Evolutionary conservation across 2,888 invertebrate genomes (phyloP), one percentile per base, ranked within the genome.

Genomic region (Polylopha cassiicola): DNA sequence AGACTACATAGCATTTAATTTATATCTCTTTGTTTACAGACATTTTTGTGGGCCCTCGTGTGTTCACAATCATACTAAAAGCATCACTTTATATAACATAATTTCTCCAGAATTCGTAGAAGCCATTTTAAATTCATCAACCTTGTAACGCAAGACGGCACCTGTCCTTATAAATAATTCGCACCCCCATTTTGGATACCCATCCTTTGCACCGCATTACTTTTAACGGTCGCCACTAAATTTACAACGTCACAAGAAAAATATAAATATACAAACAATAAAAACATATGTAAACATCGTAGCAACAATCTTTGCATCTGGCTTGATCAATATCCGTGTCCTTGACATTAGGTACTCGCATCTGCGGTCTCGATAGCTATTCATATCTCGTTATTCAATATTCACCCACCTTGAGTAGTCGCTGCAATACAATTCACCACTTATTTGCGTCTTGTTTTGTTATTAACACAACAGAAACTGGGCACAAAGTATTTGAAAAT

Each of bases 301-400:
- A 37, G 43, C 20, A 31, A 38, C 43, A 44, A 29, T 41, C 44
- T 46, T 56, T 60, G 61, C 53, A 55, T 50, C 48, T 61, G 63
- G n/a, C 58, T 64, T 77, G 73, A 75, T 82, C 82, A 69, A 82
- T 82, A 81, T 65, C 55, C 53, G 58, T 73, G 81, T 74, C 82
- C 82, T 84, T 84, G 82, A 81, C 82, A 80, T 81, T 79, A 71
- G 53, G 13, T 43, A 47, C 49, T 59, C 48, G 46, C 49, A 62
- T 63, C 61, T 51, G 50, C 61, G 55, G 47, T 49, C 57, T 58
- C 57, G 60, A 59, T 53, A 58, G 48, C 54, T 58, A 65, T 64
- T 67, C 61, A 59, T 61, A 64, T 56, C 58, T 65, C 52, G 39
- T 67, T 68, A 69, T 61, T 62, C 52, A 68, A 67, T 68, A 63